A percentile compares a stretch with the other conserved stretches of the same genome.
Conservation (phyloP, 2,113 vertebrate species). For the Naja naja region DNA sequence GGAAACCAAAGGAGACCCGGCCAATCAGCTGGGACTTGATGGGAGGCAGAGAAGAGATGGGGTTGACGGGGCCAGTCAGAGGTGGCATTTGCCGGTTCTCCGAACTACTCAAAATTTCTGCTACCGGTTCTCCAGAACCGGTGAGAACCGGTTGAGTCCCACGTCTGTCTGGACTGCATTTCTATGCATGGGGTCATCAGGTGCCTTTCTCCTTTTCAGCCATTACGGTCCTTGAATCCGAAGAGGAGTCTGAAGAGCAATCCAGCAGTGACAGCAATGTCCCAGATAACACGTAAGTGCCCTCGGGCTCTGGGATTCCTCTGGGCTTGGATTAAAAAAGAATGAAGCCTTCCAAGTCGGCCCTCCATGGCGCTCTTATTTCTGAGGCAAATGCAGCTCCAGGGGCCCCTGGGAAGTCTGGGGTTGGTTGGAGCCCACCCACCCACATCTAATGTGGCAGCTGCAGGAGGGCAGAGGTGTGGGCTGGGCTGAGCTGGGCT, state of each 20-base stretch:
- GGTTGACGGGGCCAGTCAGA: too few relatives aligned
- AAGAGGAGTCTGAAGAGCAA: fast-evolving
- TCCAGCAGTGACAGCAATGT: fast-evolving
- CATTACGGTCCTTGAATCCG: neutral
- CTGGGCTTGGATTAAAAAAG: neutral
- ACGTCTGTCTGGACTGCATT: neutral
- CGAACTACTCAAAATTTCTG: too few relatives aligned
- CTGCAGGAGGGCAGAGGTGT: neutral
- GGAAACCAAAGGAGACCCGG: too few relatives aligned
- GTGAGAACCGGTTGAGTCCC: too few relatives aligned
- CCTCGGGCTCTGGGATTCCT: neutral
- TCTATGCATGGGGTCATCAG: neutral
- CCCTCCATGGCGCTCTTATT: neutral
- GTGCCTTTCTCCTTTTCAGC: constrained; percentile 24
- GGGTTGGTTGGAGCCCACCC: neutral
- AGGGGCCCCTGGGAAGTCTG: neutral
- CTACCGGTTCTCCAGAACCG: too few relatives aligned
- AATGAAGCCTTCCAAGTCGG: neutral
- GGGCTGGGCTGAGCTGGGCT: neutral
- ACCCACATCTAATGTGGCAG: neutral
- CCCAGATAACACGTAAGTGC: constrained; percentile 16
- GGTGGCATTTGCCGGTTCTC: too few relatives aligned
- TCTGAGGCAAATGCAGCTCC: neutral
- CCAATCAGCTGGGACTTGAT: too few relatives aligned
- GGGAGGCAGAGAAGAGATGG: too few relatives aligned